Base-by-base conservation (phyloP, 2,888 invertebrate species). In the Leptarthrus brevirostris region DNA sequence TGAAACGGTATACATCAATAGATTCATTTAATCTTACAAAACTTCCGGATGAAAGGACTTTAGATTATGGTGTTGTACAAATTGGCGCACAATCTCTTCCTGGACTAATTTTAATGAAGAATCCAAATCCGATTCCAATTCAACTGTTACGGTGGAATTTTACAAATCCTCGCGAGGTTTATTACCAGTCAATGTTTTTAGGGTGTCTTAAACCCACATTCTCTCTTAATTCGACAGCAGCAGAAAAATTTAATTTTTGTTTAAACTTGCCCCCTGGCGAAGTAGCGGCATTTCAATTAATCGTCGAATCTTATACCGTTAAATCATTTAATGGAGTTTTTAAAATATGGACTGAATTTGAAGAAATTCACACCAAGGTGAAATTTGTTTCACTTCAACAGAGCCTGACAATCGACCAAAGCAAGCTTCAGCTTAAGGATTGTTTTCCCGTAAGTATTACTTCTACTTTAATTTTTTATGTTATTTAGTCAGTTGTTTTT, bases 401-500 rank as follows among this genome's bases (percentile, higher is more conserved):
- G 30, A 89, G 89, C 80, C 86, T 94, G 75, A 88, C 90, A 83
- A 88, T 91, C 72, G 88, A 89, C 76, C 90, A 91, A 74, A 89
- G 90, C 79, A 87, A 89, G 79, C 85, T 94, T 34, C 86, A 90
- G 64, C 92, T 94, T 82, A 89, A 90, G 77, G 90, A 92, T 82
- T 93, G 92, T 80, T 95, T 93, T 87, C 95, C 93, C 76, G 93
- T 93, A 86, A 89, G 89, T 87, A 77, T 34, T 6, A n/a, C n/a
- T n/a, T n/a, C n/a, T n/a, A n/a, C n/a, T n/a, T n/a, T n/a, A n/a
- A n/a, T n/a, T n/a, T n/a, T n/a, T n/a, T n/a, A n/a, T n/a, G n/a
- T n/a, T n/a, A n/a, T n/a, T n/a, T n/a, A n/a, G n/a, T n/a, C n/a
- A n/a, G n/a, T n/a, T n/a, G n/a, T n/a, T n/a, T n/a, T n/a, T n/a